Evolutionary conservation across 2,888 invertebrate species (phyloP).

Genomic region (Dryomyza anilis): DNA sequence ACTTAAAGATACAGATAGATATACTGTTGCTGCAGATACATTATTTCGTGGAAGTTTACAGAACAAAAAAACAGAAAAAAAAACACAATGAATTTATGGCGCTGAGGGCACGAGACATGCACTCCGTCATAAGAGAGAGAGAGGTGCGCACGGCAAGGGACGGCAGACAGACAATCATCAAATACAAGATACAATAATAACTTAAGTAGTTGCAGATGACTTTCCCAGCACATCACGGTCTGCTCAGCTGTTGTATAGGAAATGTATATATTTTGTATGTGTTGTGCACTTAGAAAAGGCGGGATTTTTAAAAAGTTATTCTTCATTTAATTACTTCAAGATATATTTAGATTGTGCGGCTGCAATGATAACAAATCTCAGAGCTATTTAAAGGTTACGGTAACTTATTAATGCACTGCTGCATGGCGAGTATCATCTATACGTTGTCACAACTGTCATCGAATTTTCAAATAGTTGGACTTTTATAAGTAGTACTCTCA

Average conservation of each 20-base stretch:
- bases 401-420: no score
- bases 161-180: neutral
- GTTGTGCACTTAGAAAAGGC: slow-evolving; percentile 1
- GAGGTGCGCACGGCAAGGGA: neutral
- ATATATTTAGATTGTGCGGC: no score
- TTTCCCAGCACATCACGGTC: neutral
- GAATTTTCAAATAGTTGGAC: no score
- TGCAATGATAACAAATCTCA: slow-evolving; percentile 6
- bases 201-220: slow-evolving; percentile 17
- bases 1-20: neutral
- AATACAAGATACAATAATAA: slow-evolving; percentile 3
- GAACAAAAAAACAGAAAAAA: neutral
- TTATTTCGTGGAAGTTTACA: slow-evolving; percentile 1
- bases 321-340: no score
- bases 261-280: neutral
- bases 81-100: slow-evolving; percentile 9
- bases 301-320: no score
- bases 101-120: slow-evolving; percentile 3
- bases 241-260: slow-evolving; percentile 4
- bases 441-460: slow-evolving; percentile 5
- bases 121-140: neutral
- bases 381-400: neutral
- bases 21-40: neutral
- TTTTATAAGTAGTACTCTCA: neutral
- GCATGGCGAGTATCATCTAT: no score